A percentile compares a stretch with the other conserved stretches of the same genome.
Conservation (phyloP, 2,888 invertebrate genomes). For the Zygaena filipendulae region DNA sequence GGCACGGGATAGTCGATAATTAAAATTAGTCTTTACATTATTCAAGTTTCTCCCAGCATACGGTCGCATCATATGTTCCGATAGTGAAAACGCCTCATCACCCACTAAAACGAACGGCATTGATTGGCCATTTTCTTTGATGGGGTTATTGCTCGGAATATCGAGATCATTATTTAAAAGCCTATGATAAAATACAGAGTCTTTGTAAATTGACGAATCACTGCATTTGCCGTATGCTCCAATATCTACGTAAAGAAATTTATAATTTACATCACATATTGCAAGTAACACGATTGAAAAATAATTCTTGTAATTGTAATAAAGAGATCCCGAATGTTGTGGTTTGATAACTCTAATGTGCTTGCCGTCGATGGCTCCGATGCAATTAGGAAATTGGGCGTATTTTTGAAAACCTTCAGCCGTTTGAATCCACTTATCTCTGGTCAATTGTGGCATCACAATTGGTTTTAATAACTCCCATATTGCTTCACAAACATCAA, state of each 20-base stretch:
- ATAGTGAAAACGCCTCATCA: slow-evolving; percentile 7
- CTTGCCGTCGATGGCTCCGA: slow-evolving; percentile 19
- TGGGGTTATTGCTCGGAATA: slow-evolving; percentile 10
- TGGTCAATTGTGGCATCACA: slow-evolving; percentile 8
- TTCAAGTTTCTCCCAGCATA: slow-evolving; percentile 6
- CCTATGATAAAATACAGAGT: slow-evolving; percentile 9
- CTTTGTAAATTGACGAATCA: slow-evolving; percentile 8
- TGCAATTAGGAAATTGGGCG: slow-evolving; percentile 18
- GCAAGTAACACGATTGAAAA: slow-evolving; percentile 18
- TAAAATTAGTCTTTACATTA: slow-evolving; percentile 8
- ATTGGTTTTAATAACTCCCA: slow-evolving; percentile 4
- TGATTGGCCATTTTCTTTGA: slow-evolving; percentile 9
- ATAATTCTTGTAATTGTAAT: slow-evolving; percentile 17
- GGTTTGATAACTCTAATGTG: slow-evolving; percentile 18
- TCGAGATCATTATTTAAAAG: slow-evolving; percentile 9
- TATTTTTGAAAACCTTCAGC: slow-evolving; percentile 13
- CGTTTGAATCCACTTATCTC: slow-evolving; percentile 4
- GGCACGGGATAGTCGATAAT: slow-evolving; percentile 10
- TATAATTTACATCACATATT: slow-evolving; percentile 15
- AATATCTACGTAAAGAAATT: slow-evolving; percentile 8
- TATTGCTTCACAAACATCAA: slow-evolving; percentile 1
- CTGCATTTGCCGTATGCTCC: slow-evolving; percentile 17
- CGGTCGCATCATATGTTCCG: slow-evolving; percentile 7
- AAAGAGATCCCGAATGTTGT: slow-evolving; percentile 17
- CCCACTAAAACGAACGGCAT: slow-evolving; percentile 10